A percentile compares a stretch with the other conserved stretches of the same genome.
These are phyloP conservation scores for Gastracanthus pulcherrimus DNA, from an alignment of 2,888 invertebrate genomes.

Conservation along the genomic window DNA sequence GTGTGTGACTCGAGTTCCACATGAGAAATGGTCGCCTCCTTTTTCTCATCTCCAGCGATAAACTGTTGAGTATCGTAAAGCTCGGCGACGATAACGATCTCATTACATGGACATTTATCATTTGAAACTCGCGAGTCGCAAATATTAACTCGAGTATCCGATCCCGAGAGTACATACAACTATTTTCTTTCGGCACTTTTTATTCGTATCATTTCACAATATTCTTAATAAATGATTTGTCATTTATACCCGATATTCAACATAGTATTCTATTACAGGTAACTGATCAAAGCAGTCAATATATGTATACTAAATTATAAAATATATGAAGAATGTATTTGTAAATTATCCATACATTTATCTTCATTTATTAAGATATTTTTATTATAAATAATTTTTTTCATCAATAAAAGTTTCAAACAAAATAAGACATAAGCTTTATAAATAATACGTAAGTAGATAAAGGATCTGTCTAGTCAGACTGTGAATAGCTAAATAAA, in stretches of 20 bases:
- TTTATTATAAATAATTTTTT: too few relatives aligned
- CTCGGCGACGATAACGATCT: conserved; percentile 58
- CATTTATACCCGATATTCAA: conserved; percentile 15
- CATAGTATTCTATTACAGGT: background rate
- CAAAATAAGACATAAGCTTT: too few relatives aligned
- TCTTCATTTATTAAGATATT: too few relatives aligned
- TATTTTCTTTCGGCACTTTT: conserved; percentile 4
- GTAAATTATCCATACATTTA: too few relatives aligned
- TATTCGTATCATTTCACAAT: conserved; percentile 2
- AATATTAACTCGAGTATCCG: conserved; percentile 51
- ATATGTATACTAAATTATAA: background rate
- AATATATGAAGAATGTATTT: too few relatives aligned
- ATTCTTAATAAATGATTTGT: conserved; percentile 27
- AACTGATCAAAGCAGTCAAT: background rate
- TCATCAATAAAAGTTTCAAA: too few relatives aligned
- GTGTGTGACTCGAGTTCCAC: conserved; percentile 23
- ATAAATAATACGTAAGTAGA: too few relatives aligned
- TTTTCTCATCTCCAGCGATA: conserved; percentile 51
- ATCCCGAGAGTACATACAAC: conserved; percentile 27
- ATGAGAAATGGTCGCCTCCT: conserved; percentile 52
- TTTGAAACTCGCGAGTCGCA: conserved; percentile 48
- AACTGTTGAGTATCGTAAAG: conserved; percentile 56
- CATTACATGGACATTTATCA: conserved; percentile 58
- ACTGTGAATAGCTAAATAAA: too few relatives aligned
- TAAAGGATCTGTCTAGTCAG: too few relatives aligned